These are phyloP conservation scores for Caprella mutica DNA, from an alignment of 2,888 invertebrate species.

Conservation along the genomic window DNA sequence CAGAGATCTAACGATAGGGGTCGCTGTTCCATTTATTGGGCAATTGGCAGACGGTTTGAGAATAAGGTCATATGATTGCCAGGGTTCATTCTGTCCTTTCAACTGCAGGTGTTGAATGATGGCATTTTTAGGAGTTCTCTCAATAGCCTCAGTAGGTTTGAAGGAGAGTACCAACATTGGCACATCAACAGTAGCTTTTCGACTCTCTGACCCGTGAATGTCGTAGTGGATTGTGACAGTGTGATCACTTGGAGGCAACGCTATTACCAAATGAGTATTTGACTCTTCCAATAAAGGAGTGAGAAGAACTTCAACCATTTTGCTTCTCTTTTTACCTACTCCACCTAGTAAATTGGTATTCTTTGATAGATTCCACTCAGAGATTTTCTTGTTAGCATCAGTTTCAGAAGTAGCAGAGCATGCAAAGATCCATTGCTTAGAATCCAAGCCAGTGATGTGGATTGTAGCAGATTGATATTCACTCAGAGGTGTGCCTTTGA, in stretches of 20 bases:
- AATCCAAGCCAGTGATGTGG: slow-evolving; percentile 55
- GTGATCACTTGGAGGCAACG: slow-evolving; percentile 43
- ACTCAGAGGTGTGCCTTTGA: neutral
- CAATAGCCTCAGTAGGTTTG: slow-evolving; percentile 15
- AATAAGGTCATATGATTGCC: slow-evolving; percentile 22
- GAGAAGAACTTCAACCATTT: slow-evolving; percentile 49
- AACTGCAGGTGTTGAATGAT: slow-evolving; percentile 12
- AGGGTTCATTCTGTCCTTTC: slow-evolving; percentile 17
- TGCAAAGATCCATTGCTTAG: slow-evolving; percentile 64
- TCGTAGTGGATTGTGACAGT: slow-evolving; percentile 21
- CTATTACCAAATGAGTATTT: slow-evolving; percentile 60
- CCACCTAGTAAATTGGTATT: neutral
- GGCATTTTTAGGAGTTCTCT: slow-evolving; percentile 21
- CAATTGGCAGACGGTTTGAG: slow-evolving; percentile 13
- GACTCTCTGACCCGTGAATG: slow-evolving; percentile 13
- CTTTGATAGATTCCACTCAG: neutral
- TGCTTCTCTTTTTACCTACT: slow-evolving; percentile 33
- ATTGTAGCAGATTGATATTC: slow-evolving; percentile 51
- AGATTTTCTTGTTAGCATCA: no score
- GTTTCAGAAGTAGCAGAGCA: slow-evolving; percentile 58
- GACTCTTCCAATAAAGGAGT: slow-evolving; percentile 49
- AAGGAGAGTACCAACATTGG: slow-evolving; percentile 22
- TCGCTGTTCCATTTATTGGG: neutral
- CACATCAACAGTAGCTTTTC: slow-evolving; percentile 9
- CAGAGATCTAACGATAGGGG: no score